phyloP scores from a whole-genome alignment of 2,888 invertebrate genomes.

The Sinohyriopsis cumingii region DNA sequence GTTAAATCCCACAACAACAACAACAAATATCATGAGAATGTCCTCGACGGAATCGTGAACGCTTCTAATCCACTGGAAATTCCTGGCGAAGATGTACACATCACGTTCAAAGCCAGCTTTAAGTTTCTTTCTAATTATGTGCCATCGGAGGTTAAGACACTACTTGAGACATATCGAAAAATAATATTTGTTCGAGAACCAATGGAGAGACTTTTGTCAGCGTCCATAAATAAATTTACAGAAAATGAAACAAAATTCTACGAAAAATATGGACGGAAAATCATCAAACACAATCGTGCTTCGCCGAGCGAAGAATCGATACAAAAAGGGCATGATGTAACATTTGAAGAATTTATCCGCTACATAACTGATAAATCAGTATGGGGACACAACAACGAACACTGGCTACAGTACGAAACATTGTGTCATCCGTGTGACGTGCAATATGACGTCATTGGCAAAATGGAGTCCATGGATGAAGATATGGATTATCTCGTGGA shows the following conservation, averaged over 20 bases:
- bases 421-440: slow-evolving; percentile 91
- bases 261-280: slow-evolving; percentile 78
- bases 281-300: slow-evolving; percentile 83
- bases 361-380: slow-evolving; percentile 79
- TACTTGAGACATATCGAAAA: slow-evolving; percentile 85
- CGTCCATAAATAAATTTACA: slow-evolving; percentile 88
- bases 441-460: slow-evolving; percentile 90
- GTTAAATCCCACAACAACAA: too few relatives aligned
- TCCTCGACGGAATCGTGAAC: slow-evolving; percentile 78
- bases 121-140: slow-evolving; percentile 44
- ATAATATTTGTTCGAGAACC: slow-evolving; percentile 92
- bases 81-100: slow-evolving; percentile 51
- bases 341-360: slow-evolving; percentile 88
- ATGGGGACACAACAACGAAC: slow-evolving; percentile 80
- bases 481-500: slow-evolving; percentile 78
- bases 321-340: slow-evolving; percentile 83
- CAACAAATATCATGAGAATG: slow-evolving; percentile 88
- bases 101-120: slow-evolving; percentile 43
- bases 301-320: slow-evolving; percentile 78
- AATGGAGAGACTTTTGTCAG: slow-evolving; percentile 90
- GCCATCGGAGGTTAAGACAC: slow-evolving; percentile 77
- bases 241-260: slow-evolving; percentile 72
- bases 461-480: slow-evolving; percentile 88
- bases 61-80: slow-evolving; percentile 50
- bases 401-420: slow-evolving; percentile 88